Percentiles rank a stretch among this genome's conserved stretches.
Evolutionary conservation across 2,113 vertebrate genomes (phyloP).

Genomic region (Rattus norvegicus): DNA sequence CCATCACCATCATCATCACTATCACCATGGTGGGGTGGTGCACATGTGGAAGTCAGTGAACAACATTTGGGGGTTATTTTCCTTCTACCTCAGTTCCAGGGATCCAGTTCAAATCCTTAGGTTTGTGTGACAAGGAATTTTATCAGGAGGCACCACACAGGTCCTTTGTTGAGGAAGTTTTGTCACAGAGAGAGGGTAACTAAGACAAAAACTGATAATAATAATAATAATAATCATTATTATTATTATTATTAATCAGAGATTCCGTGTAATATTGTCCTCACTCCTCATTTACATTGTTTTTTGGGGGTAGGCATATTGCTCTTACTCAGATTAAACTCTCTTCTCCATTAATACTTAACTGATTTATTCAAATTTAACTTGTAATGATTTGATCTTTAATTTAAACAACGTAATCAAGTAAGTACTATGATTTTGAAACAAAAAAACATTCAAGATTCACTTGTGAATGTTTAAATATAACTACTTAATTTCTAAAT

Average conservation of each 20-base stretch:
- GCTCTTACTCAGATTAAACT: background rate
- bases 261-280: background rate
- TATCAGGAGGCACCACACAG: background rate
- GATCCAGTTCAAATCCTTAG: background rate
- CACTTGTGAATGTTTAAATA: background rate
- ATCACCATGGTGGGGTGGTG: background rate
- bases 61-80: background rate
- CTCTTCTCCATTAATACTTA: background rate
- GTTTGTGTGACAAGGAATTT: background rate
- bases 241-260: too few relatives aligned
- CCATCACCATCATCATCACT: too few relatives aligned
- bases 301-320: background rate
- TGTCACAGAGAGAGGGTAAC: background rate
- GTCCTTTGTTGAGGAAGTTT: background rate
- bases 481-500: background rate
- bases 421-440: background rate
- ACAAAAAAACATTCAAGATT: background rate
- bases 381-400: background rate
- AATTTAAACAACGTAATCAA: background rate
- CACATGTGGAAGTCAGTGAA: background rate
- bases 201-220: background rate
- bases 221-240: background rate
- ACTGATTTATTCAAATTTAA: background rate
- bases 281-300: background rate
- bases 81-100: background rate